Evolutionary conservation across 2,797 vertebrate species (phyloP).

Genomic region (Pelochelys cantorii): DNA sequence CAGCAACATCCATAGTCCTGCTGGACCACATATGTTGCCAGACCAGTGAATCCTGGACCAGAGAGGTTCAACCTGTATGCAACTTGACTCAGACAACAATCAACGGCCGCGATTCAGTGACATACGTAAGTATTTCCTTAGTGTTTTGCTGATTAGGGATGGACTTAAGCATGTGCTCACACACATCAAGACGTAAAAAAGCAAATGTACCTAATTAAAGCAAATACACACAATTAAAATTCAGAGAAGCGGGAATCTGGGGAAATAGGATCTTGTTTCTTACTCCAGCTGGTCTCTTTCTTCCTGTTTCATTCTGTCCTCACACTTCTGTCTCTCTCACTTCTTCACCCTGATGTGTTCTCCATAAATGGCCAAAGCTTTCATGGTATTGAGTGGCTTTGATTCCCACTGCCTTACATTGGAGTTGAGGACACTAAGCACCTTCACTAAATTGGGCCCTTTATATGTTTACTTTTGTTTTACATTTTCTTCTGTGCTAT

Average conservation of each 20-base stretch:
- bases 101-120: background rate
- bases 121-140: background rate
- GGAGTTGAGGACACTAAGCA: background rate
- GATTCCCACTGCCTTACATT: accelerated
- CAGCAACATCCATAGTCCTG: too few species aligned
- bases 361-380: background rate
- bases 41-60: too few species aligned
- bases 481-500: background rate
- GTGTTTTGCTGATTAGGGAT: too few species aligned
- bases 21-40: too few species aligned
- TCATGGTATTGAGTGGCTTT: background rate
- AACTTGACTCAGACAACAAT: background rate
- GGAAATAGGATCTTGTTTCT: background rate
- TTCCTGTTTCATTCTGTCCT: background rate
- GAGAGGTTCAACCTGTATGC: too few species aligned
- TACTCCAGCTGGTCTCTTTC: background rate
- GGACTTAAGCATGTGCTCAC: accelerated
- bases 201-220: background rate
- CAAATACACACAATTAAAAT: background rate
- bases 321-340: background rate
- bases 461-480: background rate
- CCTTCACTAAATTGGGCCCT: accelerated
- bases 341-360: too few species aligned
- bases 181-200: accelerated
- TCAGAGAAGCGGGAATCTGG: background rate